Base-by-base conservation (phyloP, 2,888 invertebrate genomes). In the Gryllus longicercus region DNA sequence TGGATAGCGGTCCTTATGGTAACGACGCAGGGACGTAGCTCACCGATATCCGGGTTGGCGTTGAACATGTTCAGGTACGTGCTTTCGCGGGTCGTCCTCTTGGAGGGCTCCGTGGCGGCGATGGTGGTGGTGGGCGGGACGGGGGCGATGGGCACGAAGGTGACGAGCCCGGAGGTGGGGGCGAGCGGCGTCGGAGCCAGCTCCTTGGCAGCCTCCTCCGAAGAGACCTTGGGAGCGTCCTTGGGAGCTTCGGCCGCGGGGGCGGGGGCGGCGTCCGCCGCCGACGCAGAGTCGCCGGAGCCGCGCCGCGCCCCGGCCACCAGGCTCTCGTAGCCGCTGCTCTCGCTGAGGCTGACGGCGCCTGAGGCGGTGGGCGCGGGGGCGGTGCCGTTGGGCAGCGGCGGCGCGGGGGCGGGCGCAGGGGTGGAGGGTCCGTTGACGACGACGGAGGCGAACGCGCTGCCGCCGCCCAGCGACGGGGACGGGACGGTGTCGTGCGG, bases 41-140 rank as follows among this genome's bases (percentile, higher is more conserved):
- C 85, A 25, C 87, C 87, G 63, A 88, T 86, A 78, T 86, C 87
- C 12, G 87, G 87, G 80, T 86, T 86, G 5, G 85, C 85, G 49
- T 86, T 86, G 78, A 86, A 86, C 16, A 85, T 84, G 78, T 86
- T 84, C 49, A 85, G 83, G 14, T 84, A 84, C 49, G 83, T 80
- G 50, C 81, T 77, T 23, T 81, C 81, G 14, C 63, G 63, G n/a
- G n/a, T 18, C 63, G 63, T 16, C n/a, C n/a, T 63, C 63, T n/a
- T 38, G 38, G 38, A n/a, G 16, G 63, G 63, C n/a, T 63, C 63
- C 14, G n/a, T n/a, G 5, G n/a, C 63, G 14, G n/a, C 12, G 63
- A 3, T 11, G 16, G 63, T n/a, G 16, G 63, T 63, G 63, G 63
- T 18, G 16, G 63, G n/a, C 63, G 14, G 63, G 14, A 63, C 63